phyloP scores from a whole-genome alignment of 2,113 vertebrate genomes.

The Tachuris rubrigastra region DNA sequence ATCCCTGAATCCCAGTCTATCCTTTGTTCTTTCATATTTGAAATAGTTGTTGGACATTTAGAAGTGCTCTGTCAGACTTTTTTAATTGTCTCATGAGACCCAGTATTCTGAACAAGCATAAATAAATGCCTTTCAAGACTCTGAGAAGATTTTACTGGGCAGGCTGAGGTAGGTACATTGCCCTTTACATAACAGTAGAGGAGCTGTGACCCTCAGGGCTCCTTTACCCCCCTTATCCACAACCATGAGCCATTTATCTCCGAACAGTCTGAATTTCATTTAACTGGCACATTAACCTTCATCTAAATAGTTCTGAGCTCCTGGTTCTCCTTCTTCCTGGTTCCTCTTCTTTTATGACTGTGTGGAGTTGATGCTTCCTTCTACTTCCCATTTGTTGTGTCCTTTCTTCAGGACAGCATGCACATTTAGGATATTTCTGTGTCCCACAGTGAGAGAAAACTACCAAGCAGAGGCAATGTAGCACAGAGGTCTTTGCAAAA shows the following conservation, averaged over 20 bases:
- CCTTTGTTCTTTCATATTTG: slow-evolving; percentile 37
- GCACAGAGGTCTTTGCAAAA: not conserved
- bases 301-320: not conserved
- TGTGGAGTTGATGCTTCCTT: not conserved
- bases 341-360: not conserved
- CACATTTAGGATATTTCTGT: not conserved
- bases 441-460: not conserved
- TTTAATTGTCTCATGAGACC: slow-evolving; percentile 22
- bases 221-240: not conserved
- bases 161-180: not conserved
- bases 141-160: not conserved
- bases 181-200: not conserved
- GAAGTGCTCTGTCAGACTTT: not conserved
- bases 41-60: slow-evolving; percentile 20
- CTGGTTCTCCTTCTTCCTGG: not conserved
- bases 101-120: slow-evolving; percentile 3
- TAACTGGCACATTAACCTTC: not conserved
- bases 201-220: not conserved
- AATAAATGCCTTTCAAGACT: slow-evolving; percentile 16
- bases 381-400: not conserved
- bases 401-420: not conserved
- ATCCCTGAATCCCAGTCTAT: slow-evolving; percentile 12
- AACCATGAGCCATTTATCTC: not conserved
- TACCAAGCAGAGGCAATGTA: not conserved
- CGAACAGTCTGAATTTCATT: not conserved